Evolutionary conservation across 2,113 vertebrate genomes (phyloP).

Genomic region (Rhea americana): DNA sequence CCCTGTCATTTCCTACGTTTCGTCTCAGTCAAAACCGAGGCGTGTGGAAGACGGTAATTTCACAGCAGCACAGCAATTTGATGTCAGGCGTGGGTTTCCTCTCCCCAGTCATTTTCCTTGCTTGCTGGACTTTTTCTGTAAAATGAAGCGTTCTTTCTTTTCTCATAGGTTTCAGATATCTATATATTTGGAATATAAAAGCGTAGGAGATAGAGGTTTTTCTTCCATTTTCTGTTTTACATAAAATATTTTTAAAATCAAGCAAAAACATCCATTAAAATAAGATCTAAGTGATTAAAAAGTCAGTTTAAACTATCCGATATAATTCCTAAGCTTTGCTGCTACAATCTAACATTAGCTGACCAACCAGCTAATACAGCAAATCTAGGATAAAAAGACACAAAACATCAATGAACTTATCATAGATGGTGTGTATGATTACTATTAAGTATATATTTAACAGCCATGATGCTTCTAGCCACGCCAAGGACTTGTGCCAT

Average conservation of each 20-base stretch:
- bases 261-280: not conserved
- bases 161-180: not conserved
- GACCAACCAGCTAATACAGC: not conserved
- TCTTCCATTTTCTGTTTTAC: not conserved
- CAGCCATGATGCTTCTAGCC: not conserved
- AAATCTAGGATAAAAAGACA: not conserved
- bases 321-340: not conserved
- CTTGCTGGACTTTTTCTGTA: not conserved
- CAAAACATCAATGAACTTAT: not conserved
- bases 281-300: not conserved
- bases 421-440: not conserved
- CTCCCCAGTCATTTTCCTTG: not conserved
- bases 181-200: not conserved
- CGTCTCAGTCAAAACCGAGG: not conserved
- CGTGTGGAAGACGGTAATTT: not conserved
- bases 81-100: not conserved
- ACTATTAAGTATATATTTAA: not conserved
- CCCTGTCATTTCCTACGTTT: not conserved
- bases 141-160: not conserved
- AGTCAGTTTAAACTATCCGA: not conserved
- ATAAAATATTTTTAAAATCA: not conserved
- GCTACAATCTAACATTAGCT: rapidly evolving
- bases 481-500: not conserved
- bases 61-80: not conserved
- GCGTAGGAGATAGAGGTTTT: not conserved